Evolutionary conservation across 2,888 invertebrate species (phyloP).

Genomic region (Temnothorax rugatulus): DNA sequence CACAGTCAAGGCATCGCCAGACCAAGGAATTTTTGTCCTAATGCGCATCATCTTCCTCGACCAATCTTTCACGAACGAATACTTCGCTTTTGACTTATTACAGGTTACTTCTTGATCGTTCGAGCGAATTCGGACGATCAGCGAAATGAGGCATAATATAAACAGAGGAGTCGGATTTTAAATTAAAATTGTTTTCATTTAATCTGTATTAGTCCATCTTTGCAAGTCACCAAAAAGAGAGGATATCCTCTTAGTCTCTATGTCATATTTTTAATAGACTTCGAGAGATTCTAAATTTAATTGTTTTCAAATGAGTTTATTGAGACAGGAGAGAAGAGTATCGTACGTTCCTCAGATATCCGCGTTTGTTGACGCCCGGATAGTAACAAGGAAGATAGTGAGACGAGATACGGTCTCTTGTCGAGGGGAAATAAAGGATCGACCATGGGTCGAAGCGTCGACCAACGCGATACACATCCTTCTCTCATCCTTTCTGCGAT

Average conservation of each 20-base stretch:
- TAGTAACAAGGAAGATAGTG: conserved; percentile 12
- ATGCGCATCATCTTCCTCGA: background rate
- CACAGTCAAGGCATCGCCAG: background rate
- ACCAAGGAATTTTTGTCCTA: conserved; percentile 1
- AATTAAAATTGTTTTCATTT: conserved; percentile 5
- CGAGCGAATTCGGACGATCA: background rate
- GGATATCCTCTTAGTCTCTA: background rate
- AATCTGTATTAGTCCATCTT: background rate
- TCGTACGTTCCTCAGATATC: background rate
- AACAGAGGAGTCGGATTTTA: background rate
- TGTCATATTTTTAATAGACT: background rate
- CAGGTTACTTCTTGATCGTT: background rate
- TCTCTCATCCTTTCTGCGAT: conserved; percentile 10
- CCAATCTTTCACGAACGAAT: too few species aligned
- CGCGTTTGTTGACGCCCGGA: conserved; percentile 25
- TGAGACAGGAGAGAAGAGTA: background rate
- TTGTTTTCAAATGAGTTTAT: background rate
- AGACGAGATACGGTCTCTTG: conserved; percentile 21
- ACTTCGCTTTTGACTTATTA: background rate
- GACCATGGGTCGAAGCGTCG: conserved; percentile 37
- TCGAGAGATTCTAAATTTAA: background rate
- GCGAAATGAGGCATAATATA: background rate
- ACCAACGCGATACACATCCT: conserved; percentile 34
- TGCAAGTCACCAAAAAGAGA: background rate
- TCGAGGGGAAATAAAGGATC: conserved; percentile 45